Base-by-base conservation (phyloP, 2,888 invertebrate genomes). In the Neoscelio sp. region DNA sequence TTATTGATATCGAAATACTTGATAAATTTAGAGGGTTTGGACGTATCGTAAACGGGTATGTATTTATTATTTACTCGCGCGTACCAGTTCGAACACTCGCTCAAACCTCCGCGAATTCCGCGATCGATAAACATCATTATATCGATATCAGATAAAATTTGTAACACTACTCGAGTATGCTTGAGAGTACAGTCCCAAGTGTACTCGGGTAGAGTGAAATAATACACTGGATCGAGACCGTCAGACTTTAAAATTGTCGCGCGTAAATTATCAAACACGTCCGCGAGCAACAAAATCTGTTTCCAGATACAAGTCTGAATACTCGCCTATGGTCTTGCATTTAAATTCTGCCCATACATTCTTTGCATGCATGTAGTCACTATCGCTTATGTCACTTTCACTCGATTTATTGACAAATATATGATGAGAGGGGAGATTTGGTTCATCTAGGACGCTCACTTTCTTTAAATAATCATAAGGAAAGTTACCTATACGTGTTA, bases 261-360 rank as follows among this genome's bases (percentile, higher is more conserved):
- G 1, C 81, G 46, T 23, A 80, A 81, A 28, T 78, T 77, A 40
- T 78, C 71, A 50, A 82, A 80, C 5, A 81, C 50, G 38, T 80
- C 83, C 7, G 76, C 18, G 85, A 84, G 79, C 87, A 88, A 7
- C 86, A 68, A 3, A 73, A 89, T 77, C 76, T 4, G 58, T 56
- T 54, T 65, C 56, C 26, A 77, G 23, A 28, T 77, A 77, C 1
- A 88, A 17, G 40, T 88, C 86, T 0, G 82, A 78, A 70, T 90
- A 90, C 52, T 89, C 86, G 0, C 85, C 84, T 12, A 90, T 50
- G 23, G 71, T 87, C 15, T 40, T 40, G 8, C 12, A 13, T 35
- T 64, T 64, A 35, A 84, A 82, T 77, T 23, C 88, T 88, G 90
- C 0, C 89, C 85, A 2, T 71, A n/a, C n/a, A n/a, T n/a, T n/a